Evolutionary conservation across 2,797 vertebrate genomes (phyloP).

Genomic region (Mormyrus hasselquistii): DNA sequence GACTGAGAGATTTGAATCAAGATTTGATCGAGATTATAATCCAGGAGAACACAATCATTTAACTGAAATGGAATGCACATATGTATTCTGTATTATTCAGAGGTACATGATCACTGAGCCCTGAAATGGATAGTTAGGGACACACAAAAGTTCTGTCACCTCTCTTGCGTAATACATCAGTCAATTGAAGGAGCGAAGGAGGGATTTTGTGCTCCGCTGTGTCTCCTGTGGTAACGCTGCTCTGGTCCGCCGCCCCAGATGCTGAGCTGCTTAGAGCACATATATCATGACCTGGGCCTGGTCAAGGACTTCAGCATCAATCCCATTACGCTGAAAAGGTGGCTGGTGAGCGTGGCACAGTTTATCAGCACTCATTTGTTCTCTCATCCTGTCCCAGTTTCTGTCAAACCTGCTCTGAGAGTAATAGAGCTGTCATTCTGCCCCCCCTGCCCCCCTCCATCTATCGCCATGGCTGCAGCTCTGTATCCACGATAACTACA

Average conservation of each 20-base stretch:
- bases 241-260: conserved; percentile 59
- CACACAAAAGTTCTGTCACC: not conserved
- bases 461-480: conserved; percentile 55
- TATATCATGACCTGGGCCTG: conserved; percentile 86
- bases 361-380: not conserved
- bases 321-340: conserved; percentile 81
- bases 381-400: not conserved
- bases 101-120: not conserved
- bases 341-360: conserved; percentile 72
- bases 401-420: not conserved
- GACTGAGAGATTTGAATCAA: not conserved
- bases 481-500: conserved; percentile 88
- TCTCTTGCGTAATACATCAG: not conserved
- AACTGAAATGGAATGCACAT: not conserved
- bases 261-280: conserved; percentile 90
- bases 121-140: not conserved
- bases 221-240: not conserved
- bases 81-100: not conserved
- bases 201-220: not conserved
- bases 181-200: not conserved
- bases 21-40: not conserved
- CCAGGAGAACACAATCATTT: not conserved
- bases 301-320: conserved; percentile 86
- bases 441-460: not conserved
- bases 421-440: not conserved